Evolutionary conservation across 2,113 vertebrate genomes (phyloP).

Genomic region (Dipodomys stephensi): DNA sequence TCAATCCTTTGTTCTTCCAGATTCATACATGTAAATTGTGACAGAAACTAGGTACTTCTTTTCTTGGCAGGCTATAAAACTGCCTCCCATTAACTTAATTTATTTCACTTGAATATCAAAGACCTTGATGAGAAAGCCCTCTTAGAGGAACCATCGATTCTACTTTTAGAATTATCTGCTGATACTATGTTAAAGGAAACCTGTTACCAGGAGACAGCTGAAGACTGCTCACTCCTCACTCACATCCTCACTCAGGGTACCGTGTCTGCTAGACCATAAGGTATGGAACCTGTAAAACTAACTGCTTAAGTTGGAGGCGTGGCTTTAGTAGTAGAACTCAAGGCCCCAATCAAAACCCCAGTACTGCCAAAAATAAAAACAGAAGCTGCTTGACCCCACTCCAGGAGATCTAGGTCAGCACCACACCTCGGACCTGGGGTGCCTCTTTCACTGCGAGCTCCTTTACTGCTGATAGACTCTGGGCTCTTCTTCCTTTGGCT

Average conservation of each 20-base stretch:
- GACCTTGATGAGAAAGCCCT: constrained; percentile 79
- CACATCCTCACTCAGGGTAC: neutral
- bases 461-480: neutral
- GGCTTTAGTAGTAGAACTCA: too few species aligned
- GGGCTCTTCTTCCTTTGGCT: neutral
- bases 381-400: neutral
- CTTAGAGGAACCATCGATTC: constrained; percentile 63
- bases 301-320: too few species aligned
- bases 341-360: too few species aligned
- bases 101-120: constrained; percentile 79
- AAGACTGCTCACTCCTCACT: neutral
- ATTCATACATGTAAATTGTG: constrained; percentile 78
- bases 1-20: constrained; percentile 79
- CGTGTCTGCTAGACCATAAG: neutral
- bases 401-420: too few species aligned
- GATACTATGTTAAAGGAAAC: constrained; percentile 40
- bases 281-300: too few species aligned
- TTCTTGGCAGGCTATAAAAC: constrained; percentile 81
- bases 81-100: constrained; percentile 76
- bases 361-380: too few species aligned
- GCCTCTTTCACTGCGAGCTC: neutral
- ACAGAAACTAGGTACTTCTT: constrained; percentile 83
- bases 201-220: constrained; percentile 57
- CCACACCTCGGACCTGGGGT: too few species aligned
- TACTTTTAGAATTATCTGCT: constrained; percentile 66